Base-by-base conservation (phyloP, 2,888 invertebrate genomes). In the Scaeva pyrastri region DNA sequence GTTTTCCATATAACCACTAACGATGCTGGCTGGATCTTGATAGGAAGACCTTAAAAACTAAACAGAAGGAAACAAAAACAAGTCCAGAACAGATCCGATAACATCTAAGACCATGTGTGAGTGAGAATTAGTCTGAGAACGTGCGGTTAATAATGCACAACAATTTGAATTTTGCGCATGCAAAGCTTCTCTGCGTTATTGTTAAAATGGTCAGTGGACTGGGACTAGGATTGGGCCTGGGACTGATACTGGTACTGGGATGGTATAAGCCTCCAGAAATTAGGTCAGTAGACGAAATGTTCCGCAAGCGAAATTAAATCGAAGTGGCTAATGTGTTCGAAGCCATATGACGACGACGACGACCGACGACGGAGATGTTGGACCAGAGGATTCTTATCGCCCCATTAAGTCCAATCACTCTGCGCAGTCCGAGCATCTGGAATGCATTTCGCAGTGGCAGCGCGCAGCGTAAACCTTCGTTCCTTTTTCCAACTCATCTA, bases 131-230 rank as follows among this genome's bases (percentile, higher is more conserved):
- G 80, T 62, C 75, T 76, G 56, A 72, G 80, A 76, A 85, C 84
- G 80, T 80, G 66, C 66, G 84, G 75, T 85, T 85, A 85, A 85
- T 85, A 85, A 85, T 72, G 76, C 84, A 76, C 80, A 80, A 76
- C 80, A 79, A 77, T 68, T 41, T n/a, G n/a, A n/a, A n/a, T 77
- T 50, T 4, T 52, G 16, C 72, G 11, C 77, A 83, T 77, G 74
- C 56, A 39, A 58, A 84, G 26, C 74, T 43, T 55, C 74, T 55
- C 11, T 79, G 72, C 80, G 71, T 85, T 79, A 81, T 84, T 84
- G 79, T 84, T 77, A 72, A 68, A 56, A 62, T 86, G 85, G 81
- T 81, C 85, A 86, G 77, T 60, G 70, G 68, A 60, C 66, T 68
- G 56, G 73, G 68, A 75, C 75, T 31, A 8, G 6, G 31, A 5